phyloP scores from a whole-genome alignment of 1,140 invertebrate species.

The Penaeus vannamei region DNA sequence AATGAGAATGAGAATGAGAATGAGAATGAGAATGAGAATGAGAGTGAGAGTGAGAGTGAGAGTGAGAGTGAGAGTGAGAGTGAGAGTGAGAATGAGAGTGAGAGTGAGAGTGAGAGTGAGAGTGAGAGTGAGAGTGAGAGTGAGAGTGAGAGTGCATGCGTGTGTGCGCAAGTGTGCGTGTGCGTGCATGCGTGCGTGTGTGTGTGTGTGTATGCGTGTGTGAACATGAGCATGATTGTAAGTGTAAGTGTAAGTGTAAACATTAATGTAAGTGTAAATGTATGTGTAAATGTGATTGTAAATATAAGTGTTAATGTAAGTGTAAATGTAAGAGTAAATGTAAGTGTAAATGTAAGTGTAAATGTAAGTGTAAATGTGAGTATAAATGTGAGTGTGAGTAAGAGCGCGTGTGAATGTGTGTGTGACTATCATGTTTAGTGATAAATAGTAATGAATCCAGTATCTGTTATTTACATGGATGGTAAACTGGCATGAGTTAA shows the following conservation, averaged over 20 bases:
- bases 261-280: neutral
- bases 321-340: neutral
- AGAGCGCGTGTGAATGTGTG: neutral
- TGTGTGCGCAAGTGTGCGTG: neutral
- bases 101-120: neutral
- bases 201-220: neutral
- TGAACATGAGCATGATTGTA: neutral
- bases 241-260: neutral
- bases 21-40: neutral
- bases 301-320: no score
- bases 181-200: neutral
- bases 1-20: neutral
- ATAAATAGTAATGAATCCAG: no score
- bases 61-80: neutral
- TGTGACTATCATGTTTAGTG: no score
- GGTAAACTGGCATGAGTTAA: no score
- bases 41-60: neutral
- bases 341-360: neutral
- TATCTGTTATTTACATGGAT: no score
- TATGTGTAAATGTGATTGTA: neutral
- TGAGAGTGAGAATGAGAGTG: neutral
- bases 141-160: neutral
- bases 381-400: neutral
- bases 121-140: neutral
- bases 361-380: neutral